phyloP scores from a whole-genome alignment of 2,888 invertebrate species.

The Halocaridina rubra region DNA sequence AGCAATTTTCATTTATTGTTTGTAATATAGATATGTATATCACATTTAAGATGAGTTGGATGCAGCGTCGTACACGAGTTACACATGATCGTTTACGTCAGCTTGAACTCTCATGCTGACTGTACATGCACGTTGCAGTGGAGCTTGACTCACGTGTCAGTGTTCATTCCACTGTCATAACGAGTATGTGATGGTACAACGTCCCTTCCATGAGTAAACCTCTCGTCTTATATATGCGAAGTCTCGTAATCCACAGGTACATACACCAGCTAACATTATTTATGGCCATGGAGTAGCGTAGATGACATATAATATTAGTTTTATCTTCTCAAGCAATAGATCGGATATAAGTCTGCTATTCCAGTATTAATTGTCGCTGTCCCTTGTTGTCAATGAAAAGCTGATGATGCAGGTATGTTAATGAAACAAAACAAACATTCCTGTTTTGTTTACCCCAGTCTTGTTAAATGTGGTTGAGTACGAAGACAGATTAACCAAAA shows the following conservation, averaged over 20 bases:
- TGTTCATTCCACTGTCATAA: too few relatives aligned
- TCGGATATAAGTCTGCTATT: constrained; percentile 10
- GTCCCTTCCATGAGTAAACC: too few relatives aligned
- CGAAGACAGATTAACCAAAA: too few relatives aligned
- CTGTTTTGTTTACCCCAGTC: not conserved
- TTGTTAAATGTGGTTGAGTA: not conserved
- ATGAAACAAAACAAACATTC: not conserved
- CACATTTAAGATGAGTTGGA: too few relatives aligned
- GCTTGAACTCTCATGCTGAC: too few relatives aligned
- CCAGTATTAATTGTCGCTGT: constrained; percentile 10
- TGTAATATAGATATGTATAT: too few relatives aligned
- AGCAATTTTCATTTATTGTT: too few relatives aligned
- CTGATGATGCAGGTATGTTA: not conserved
- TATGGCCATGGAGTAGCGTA: not conserved
- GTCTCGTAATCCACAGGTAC: constrained; percentile 31
- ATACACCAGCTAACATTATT: not conserved
- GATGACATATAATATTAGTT: not conserved
- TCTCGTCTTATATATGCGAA: constrained; percentile 5
- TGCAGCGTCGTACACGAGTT: too few relatives aligned
- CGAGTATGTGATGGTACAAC: too few relatives aligned
- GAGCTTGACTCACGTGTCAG: too few relatives aligned
- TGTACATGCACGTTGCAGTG: too few relatives aligned
- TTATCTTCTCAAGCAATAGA: constrained; percentile 1
- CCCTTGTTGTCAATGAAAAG: not conserved
- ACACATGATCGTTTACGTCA: too few relatives aligned